Percentiles rank a stretch among this genome's conserved stretches.
Evolutionary conservation across 2,888 invertebrate genomes (phyloP).

Genomic region (Agrotis exclamationis): DNA sequence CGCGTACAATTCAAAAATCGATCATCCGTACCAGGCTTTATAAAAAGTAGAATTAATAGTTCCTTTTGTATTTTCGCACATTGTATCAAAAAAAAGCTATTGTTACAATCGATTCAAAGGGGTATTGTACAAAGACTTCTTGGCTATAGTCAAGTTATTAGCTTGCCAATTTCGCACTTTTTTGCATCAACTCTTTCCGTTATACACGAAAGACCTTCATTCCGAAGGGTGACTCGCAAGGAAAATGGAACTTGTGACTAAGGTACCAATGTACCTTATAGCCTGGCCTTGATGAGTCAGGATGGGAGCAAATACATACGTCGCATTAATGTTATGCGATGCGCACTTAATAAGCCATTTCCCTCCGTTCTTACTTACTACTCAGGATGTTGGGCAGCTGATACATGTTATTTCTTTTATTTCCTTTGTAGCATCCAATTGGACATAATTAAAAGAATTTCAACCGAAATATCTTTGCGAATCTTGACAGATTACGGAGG

Average conservation of each 20-base stretch:
- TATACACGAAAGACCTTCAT: constrained; percentile 17
- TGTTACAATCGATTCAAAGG: constrained; percentile 31
- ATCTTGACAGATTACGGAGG: not conserved
- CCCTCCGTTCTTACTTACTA: constrained; percentile 25
- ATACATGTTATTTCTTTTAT: constrained; percentile 24
- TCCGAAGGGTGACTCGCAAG: constrained; percentile 10
- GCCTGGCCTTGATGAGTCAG: constrained; percentile 14
- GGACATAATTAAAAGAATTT: constrained; percentile 12
- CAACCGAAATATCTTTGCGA: not conserved
- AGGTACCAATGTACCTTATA: constrained; percentile 5
- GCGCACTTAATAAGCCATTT: constrained; percentile 41
- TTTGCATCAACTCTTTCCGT: constrained; percentile 11
- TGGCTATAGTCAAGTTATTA: constrained; percentile 13
- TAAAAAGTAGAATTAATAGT: constrained; percentile 26
- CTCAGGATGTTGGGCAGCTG: constrained; percentile 29
- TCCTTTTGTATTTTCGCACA: constrained; percentile 5
- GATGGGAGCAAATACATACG: constrained; percentile 5
- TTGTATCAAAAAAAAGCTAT: constrained; percentile 31
- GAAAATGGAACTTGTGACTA: not conserved
- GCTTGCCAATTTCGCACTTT: constrained; percentile 45
- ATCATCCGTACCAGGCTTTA: constrained; percentile 2
- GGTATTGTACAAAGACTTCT: constrained; percentile 12
- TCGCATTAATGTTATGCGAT: constrained; percentile 23
- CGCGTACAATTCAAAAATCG: constrained; percentile 7
- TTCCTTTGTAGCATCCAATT: constrained; percentile 1